Evolutionary conservation across 2,797 vertebrate species (phyloP), one percentile per base, ranked within the genome.

Genomic region (Microctenopoma lineatum): DNA sequence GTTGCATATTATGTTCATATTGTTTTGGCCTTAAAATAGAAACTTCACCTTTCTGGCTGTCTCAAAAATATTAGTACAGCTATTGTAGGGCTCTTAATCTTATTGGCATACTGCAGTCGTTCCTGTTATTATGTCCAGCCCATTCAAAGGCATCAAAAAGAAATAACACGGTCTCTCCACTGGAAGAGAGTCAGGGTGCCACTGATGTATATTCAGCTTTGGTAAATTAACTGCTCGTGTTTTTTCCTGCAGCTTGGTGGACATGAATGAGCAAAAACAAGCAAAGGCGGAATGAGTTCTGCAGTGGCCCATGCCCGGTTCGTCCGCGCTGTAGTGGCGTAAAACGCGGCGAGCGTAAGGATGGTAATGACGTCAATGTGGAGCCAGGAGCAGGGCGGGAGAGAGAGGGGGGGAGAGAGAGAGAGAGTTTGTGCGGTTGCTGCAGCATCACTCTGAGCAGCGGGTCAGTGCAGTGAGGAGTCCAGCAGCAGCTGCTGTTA

Each of bases 341-440:
- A 88, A 92, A 89, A 81, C 61, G 72, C 71, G 72, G 85, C 81
- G 73, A 87, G 77, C 86, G 85, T 90, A 75, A 78, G 81, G 76
- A 59, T 84, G 81, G 59, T 74, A 25, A 83, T 93, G 93, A 93
- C 94, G 94, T 94, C 93, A 94, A 90, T 89, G 86, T 86, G 76
- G 59, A 74, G 77, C 65, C 70, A 51, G 58, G 36, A 27, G 55
- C 51, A 65, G 16, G 51, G 48, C 0, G 14, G 42, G 55, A 36
- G 26, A 15, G 66, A 14, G 70, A 69, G 79, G 46, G 61, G 42
- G 48, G 46, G 67, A 10, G 73, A 51, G 66, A 15, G 62, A n/a
- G 47, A 21, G 27, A 16, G 56, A 15, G 78, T 52, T 46, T 73
- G 83, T 62, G 75, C 70, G 50, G 70, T 74, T 82, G 87, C 90